A percentile compares a stretch with the other conserved stretches of the same genome.
Conservation (phyloP, 2,113 vertebrate species). For the Thunnus maccoyii region DNA sequence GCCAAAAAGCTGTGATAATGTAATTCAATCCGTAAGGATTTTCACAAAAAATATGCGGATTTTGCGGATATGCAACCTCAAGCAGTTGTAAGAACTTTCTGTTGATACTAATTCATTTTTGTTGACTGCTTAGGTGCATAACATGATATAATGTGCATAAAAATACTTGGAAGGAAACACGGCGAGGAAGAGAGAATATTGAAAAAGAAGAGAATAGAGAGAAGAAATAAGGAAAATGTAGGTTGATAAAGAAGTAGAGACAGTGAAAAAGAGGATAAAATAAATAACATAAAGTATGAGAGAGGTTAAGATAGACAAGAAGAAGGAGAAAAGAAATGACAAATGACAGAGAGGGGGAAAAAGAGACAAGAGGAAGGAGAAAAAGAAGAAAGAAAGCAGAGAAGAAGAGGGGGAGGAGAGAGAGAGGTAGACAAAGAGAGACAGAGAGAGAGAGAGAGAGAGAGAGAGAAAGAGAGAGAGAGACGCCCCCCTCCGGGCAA, state of each 20-base stretch:
- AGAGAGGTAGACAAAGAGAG: slow-evolving; percentile 43
- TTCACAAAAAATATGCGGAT: too few relatives aligned
- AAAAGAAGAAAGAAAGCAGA: slow-evolving; percentile 39
- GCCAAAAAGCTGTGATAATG: too few relatives aligned
- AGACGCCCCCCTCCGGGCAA: slow-evolving; percentile 80
- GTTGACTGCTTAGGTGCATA: too few relatives aligned
- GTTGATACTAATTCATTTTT: too few relatives aligned
- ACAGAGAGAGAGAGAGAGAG: slow-evolving; percentile 27
- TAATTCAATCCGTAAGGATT: too few relatives aligned
- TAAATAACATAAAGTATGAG: neutral
- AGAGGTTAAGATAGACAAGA: slow-evolving; percentile 15
- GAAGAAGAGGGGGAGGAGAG: slow-evolving; percentile 34
- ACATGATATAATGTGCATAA: neutral
- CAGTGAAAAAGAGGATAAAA: neutral
- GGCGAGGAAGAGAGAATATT: neutral
- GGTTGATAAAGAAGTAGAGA: neutral
- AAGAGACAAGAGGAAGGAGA: slow-evolving; percentile 6
- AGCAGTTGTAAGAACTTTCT: too few relatives aligned
- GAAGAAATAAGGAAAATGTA: neutral
- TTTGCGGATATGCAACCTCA: too few relatives aligned
- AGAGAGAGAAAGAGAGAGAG: slow-evolving; percentile 58
- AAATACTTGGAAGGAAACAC: neutral
- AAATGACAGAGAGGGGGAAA: slow-evolving; percentile 27
- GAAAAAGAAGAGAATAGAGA: neutral
- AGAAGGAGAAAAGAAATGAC: slow-evolving; percentile 26